phyloP scores from a whole-genome alignment of 2,888 invertebrate species.

The Coleophora deauratella region DNA sequence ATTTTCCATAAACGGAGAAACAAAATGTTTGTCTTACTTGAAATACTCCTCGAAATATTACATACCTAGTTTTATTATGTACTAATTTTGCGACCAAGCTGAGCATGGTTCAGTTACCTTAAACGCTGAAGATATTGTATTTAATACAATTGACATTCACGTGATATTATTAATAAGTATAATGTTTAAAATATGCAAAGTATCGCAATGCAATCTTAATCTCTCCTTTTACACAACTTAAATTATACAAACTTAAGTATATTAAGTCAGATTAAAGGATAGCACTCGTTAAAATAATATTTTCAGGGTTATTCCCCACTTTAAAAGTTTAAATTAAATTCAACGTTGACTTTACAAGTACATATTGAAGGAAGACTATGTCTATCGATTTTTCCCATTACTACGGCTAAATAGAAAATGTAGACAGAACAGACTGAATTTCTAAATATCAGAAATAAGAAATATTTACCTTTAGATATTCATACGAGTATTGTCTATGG shows the following conservation, averaged over 20 bases:
- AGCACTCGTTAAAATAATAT: slow-evolving; percentile 10
- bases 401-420: too few species aligned
- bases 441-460: too few species aligned
- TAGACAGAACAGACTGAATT: too few species aligned
- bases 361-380: too few species aligned
- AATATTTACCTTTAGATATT: too few species aligned
- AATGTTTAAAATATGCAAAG: slow-evolving; percentile 49
- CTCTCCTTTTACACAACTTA: slow-evolving; percentile 70
- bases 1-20: slow-evolving; percentile 1
- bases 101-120: slow-evolving; percentile 42
- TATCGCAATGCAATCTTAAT: slow-evolving; percentile 69
- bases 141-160: slow-evolving; percentile 62
- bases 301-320: too few species aligned
- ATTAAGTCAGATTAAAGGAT: slow-evolving; percentile 16
- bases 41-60: slow-evolving; percentile 15
- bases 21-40: neutral
- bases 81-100: slow-evolving; percentile 32
- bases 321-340: too few species aligned
- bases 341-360: too few species aligned
- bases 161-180: slow-evolving; percentile 34
- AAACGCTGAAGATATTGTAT: slow-evolving; percentile 56
- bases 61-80: slow-evolving; percentile 27
- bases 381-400: too few species aligned
- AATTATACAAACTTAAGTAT: slow-evolving; percentile 35
- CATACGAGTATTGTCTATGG: slow-evolving; percentile 17